Evolutionary conservation across 35 echinoderm and acorn worm genomes (phyloP).

Genomic region (Apostichopus parvimensis): DNA sequence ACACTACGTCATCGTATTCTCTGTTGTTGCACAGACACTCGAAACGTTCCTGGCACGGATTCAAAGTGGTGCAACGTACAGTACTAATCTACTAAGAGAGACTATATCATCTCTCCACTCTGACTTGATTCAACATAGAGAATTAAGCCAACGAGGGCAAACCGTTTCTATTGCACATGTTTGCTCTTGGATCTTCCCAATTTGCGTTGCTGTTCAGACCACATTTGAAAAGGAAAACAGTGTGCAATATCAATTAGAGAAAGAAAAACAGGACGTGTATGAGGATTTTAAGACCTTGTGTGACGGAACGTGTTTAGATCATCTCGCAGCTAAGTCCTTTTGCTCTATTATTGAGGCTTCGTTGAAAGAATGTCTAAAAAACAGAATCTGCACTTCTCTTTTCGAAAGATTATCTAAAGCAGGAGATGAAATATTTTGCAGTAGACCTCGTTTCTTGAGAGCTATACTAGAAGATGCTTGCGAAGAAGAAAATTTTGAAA

Average conservation of each 20-base stretch:
- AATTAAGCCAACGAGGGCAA: neutral
- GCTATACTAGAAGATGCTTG: no score
- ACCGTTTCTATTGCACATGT: conserved; percentile 7
- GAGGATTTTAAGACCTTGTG: conserved; percentile 26
- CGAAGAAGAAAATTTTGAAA: neutral
- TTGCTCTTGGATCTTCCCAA: conserved; percentile 38
- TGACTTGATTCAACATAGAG: neutral
- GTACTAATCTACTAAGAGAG: conserved; percentile 6
- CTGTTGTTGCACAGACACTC: neutral
- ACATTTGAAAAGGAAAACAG: conserved; percentile 29
- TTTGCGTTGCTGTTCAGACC: neutral
- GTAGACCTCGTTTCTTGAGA: neutral
- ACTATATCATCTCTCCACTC: neutral
- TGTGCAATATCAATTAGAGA: conserved; percentile 8
- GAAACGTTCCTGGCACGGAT: neutral
- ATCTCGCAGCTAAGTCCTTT: conserved; percentile 31
- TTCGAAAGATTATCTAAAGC: conserved; percentile 26
- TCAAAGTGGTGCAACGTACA: conserved; percentile 1
- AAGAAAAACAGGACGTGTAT: neutral
- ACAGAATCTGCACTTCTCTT: conserved; percentile 16
- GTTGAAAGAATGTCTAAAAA: neutral
- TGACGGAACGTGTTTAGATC: conserved; percentile 19
- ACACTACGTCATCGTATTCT: neutral
- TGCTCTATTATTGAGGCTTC: neutral
- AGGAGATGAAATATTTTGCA: conserved; percentile 40